Percentiles rank a stretch among this genome's conserved stretches.
Evolutionary conservation across 2,797 vertebrate species (phyloP).

Genomic region (Muscicapa striata): DNA sequence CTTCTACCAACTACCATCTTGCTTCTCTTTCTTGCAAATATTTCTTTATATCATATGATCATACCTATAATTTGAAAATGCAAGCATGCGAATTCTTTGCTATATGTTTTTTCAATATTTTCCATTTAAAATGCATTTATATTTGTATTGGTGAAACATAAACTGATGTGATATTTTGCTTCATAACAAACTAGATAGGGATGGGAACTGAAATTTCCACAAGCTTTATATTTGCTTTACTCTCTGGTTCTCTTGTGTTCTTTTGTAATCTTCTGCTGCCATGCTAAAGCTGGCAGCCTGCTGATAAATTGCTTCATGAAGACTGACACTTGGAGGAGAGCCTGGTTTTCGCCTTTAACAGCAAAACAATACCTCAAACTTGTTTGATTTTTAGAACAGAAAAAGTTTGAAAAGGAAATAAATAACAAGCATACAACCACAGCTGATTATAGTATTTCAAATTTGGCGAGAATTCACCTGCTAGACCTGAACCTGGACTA

Average conservation of each 20-base stretch:
- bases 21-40: background rate
- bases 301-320: conserved; percentile 52
- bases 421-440: background rate
- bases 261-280: conserved; percentile 29
- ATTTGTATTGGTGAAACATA: background rate
- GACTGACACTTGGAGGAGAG: conserved; percentile 16
- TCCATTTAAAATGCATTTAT: background rate
- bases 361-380: background rate
- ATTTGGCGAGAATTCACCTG: background rate
- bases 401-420: background rate
- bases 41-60: background rate
- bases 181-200: background rate
- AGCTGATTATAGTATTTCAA: background rate
- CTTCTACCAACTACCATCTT: background rate
- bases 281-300: conserved; percentile 18
- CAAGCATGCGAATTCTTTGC: background rate
- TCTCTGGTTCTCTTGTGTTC: conserved; percentile 1
- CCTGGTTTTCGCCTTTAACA: background rate
- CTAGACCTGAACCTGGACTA: background rate
- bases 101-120: background rate
- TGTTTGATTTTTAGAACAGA: background rate
- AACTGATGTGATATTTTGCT: conserved; percentile 18
- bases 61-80: background rate
- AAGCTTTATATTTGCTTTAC: background rate
- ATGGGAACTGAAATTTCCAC: conserved; percentile 15